These are phyloP conservation scores for Callocephalon fimbriatum DNA, from an alignment of 2,113 vertebrate species.

Conservation along the genomic window DNA sequence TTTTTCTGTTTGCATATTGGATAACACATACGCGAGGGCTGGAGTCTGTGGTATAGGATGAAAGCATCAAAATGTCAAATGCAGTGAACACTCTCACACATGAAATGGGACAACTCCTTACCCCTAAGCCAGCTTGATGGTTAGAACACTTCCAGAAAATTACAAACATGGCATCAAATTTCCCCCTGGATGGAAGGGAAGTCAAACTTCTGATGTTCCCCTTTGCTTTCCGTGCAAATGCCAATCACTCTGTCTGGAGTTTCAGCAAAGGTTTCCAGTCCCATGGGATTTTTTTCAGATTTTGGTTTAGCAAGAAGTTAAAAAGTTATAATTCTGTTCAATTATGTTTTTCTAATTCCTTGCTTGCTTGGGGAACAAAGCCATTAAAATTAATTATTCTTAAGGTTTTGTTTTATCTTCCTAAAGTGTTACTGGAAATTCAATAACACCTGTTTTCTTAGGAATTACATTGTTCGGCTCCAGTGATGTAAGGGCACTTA, in stretches of 20 bases:
- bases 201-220: not conserved
- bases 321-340: not conserved
- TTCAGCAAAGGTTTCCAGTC: not conserved
- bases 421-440: not conserved
- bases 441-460: not conserved
- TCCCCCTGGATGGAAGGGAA: not conserved
- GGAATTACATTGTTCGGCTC: not conserved
- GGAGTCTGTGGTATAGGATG: too few relatives aligned
- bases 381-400: constrained; percentile 4
- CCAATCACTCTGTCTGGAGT: not conserved
- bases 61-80: not conserved
- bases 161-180: not conserved
- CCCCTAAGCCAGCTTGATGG: not conserved
- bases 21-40: not conserved
- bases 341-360: not conserved
- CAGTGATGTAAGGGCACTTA: not conserved
- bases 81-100: too few relatives aligned
- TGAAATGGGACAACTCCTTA: not conserved
- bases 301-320: not conserved
- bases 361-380: constrained; percentile 11
- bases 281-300: not conserved
- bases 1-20: not conserved
- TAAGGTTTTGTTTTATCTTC: not conserved
- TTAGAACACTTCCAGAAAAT: not conserved
- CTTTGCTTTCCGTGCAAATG: not conserved